phyloP scores from a whole-genome alignment of 2,113 vertebrate genomes.

The Psilopogon haemacephalus region DNA sequence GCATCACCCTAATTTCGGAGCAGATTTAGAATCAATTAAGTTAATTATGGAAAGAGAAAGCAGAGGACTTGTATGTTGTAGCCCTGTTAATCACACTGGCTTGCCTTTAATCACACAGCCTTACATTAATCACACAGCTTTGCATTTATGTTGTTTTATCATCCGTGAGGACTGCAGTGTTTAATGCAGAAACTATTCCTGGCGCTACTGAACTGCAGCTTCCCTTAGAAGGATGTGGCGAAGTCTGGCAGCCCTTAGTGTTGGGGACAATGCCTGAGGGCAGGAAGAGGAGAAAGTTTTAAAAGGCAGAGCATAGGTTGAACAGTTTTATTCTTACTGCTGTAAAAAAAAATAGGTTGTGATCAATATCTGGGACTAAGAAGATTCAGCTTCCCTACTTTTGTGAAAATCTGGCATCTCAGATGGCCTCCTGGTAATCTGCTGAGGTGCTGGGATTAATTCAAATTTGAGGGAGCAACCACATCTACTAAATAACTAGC shows the following conservation, averaged over 20 bases:
- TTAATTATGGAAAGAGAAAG: constrained; percentile 38
- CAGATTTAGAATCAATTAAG: constrained; percentile 35
- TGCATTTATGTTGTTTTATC: not conserved
- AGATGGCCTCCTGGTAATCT: not conserved
- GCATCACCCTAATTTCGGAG: not conserved
- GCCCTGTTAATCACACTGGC: not conserved
- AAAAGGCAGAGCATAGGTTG: not conserved
- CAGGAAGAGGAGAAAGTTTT: not conserved
- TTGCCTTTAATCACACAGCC: not conserved
- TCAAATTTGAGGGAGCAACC: not conserved
- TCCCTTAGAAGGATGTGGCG: not conserved
- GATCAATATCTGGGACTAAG: not conserved
- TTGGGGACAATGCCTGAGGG: not conserved
- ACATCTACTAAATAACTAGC: not conserved
- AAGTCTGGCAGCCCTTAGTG: not conserved
- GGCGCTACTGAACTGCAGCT: not conserved
- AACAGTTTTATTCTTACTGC: not conserved
- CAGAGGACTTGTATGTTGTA: not conserved
- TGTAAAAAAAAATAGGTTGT: not conserved
- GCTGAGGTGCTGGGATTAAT: not conserved
- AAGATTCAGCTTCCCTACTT: not conserved
- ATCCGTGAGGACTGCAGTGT: not conserved
- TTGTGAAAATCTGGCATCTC: not conserved
- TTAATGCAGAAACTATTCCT: not conserved
- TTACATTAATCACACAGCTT: not conserved